Percentiles rank a stretch among this genome's conserved stretches.
These are phyloP conservation scores for Frankliniella fusca DNA, from an alignment of 2,888 invertebrate genomes.

Conservation along the genomic window DNA sequence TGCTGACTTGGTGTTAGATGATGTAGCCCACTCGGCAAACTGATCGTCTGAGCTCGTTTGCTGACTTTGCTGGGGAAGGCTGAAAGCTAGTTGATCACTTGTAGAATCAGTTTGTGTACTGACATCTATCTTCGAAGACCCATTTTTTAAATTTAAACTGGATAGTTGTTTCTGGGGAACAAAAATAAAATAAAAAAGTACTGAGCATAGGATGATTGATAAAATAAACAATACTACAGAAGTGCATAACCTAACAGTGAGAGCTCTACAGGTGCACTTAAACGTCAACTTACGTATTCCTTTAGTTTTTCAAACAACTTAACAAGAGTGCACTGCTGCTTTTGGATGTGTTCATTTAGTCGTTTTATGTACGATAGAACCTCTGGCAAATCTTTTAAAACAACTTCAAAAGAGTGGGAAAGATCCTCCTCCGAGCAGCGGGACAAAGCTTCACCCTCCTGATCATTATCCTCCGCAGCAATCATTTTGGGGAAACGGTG, in stretches of 20 bases:
- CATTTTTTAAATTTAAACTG: constrained; percentile 16
- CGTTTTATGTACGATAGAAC: constrained; percentile 56
- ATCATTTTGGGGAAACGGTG: background rate
- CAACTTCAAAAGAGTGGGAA: constrained; percentile 40
- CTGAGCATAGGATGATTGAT: background rate
- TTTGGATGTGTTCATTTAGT: constrained; percentile 54
- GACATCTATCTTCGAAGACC: constrained; percentile 30
- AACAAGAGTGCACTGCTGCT: constrained; percentile 56
- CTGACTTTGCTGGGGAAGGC: constrained; percentile 31
- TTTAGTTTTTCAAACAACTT: constrained; percentile 57
- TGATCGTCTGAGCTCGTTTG: constrained; percentile 41
- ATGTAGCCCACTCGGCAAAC: constrained; percentile 38
- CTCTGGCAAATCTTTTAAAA: constrained; percentile 57
- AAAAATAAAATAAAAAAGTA: constrained; percentile 12
- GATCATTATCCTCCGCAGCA: background rate
- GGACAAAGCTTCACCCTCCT: background rate
- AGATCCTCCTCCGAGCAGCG: constrained; percentile 27
- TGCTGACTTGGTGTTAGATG: constrained; percentile 34
- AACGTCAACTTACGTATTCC: constrained; percentile 37
- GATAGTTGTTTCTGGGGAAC: constrained; percentile 24
- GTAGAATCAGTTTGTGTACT: constrained; percentile 33
- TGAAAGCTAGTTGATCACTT: constrained; percentile 35
- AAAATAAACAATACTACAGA: background rate
- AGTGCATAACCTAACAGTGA: background rate
- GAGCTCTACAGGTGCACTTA: constrained; percentile 31